Percentiles rank a stretch among this genome's conserved stretches.
phyloP scores from a whole-genome alignment of 2,888 invertebrate species.

The Blastobasis lacticolella region DNA sequence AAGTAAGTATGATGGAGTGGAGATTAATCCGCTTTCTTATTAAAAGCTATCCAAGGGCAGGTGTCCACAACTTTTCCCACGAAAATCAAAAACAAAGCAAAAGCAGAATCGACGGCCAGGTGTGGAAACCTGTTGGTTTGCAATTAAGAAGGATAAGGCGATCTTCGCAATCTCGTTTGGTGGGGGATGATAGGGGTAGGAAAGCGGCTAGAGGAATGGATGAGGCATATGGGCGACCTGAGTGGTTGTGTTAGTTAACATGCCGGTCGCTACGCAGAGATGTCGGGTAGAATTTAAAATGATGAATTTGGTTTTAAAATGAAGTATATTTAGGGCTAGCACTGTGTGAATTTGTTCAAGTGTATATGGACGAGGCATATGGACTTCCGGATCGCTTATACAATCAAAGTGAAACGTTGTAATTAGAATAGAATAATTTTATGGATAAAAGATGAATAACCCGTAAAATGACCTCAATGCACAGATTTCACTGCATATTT shows the following conservation, averaged over 20 bases:
- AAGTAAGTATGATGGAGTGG: too few relatives aligned
- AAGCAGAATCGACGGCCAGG: conserved; percentile 29
- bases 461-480: too few relatives aligned
- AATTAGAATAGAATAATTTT: too few relatives aligned
- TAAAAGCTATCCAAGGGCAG: conserved; percentile 22
- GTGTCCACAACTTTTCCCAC: conserved; percentile 46
- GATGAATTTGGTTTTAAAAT: neutral
- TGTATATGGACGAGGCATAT: neutral
- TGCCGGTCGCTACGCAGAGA: too few relatives aligned
- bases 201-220: conserved; percentile 8
- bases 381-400: neutral
- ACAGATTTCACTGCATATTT: too few relatives aligned
- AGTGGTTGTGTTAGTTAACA: too few relatives aligned
- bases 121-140: conserved; percentile 34
- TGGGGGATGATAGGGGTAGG: conserved; percentile 24
- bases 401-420: neutral
- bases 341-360: neutral
- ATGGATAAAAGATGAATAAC: too few relatives aligned
- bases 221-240: conserved; percentile 5
- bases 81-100: conserved; percentile 39
- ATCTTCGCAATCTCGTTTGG: conserved; percentile 15
- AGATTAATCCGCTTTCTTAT: neutral
- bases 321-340: neutral
- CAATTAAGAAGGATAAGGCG: conserved; percentile 45
- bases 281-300: too few relatives aligned